phyloP scores from a whole-genome alignment of 2,113 vertebrate genomes.

The Apteryx mantelli region DNA sequence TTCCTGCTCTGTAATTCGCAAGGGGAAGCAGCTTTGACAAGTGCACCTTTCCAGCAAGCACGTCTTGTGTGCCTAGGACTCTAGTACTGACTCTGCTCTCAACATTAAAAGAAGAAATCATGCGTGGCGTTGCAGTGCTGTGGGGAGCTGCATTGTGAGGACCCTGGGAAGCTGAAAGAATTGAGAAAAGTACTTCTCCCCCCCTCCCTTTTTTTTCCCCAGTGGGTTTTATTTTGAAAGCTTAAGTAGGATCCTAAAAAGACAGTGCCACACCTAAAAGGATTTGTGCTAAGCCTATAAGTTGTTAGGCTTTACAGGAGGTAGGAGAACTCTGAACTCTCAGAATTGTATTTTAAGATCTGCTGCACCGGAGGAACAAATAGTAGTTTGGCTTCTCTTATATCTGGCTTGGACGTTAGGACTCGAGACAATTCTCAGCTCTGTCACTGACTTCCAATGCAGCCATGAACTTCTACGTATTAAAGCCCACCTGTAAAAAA shows the following conservation, averaged over 20 bases:
- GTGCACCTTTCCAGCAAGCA: not conserved
- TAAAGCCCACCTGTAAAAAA: not conserved
- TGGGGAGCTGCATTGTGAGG: slow-evolving; percentile 18
- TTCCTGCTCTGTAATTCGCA: slow-evolving; percentile 13
- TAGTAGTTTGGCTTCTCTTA: not conserved
- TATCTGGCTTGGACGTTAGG: not conserved
- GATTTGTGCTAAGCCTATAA: not conserved
- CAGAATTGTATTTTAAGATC: not conserved
- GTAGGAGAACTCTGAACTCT: not conserved
- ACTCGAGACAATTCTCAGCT: not conserved
- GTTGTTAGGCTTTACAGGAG: not conserved
- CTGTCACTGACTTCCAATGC: not conserved
- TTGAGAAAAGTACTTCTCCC: not conserved
- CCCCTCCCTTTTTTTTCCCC: fast-evolving
- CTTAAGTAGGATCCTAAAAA: not conserved
- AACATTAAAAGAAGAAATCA: not conserved
- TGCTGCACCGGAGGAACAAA: not conserved
- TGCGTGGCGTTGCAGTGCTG: not conserved
- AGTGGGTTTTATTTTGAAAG: not conserved
- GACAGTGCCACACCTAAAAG: not conserved
- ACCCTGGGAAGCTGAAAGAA: slow-evolving; percentile 50
- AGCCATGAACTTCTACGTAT: not conserved
- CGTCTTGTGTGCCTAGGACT: not conserved
- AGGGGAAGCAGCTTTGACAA: not conserved
- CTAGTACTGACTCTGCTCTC: not conserved